These are phyloP conservation scores for Ramphastos sulfuratus DNA, from an alignment of 2,113 vertebrate species.

Conservation along the genomic window DNA sequence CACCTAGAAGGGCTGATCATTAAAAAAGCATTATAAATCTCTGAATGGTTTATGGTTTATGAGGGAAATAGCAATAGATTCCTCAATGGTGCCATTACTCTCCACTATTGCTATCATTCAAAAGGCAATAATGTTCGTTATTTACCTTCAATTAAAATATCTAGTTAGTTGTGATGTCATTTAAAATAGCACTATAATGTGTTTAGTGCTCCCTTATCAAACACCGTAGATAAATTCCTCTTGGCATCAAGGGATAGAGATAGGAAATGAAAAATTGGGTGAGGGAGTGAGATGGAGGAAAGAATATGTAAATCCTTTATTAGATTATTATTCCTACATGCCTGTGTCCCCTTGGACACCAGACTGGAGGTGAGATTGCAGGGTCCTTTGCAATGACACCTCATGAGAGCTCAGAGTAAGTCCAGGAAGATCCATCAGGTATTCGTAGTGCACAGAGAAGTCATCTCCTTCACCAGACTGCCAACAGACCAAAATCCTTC, in stretches of 20 bases:
- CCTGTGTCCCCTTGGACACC: not conserved
- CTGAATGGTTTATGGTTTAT: constrained; percentile 69
- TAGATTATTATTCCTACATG: not conserved
- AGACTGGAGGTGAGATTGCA: not conserved
- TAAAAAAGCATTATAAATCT: constrained; percentile 73
- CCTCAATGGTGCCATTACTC: constrained; percentile 66
- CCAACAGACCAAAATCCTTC: not conserved
- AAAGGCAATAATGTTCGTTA: constrained; percentile 71
- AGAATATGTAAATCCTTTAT: not conserved
- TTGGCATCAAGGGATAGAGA: constrained; percentile 37
- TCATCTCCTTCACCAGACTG: not conserved
- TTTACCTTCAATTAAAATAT: constrained; percentile 74
- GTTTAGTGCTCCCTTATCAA: constrained; percentile 66
- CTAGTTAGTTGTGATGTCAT: constrained; percentile 72
- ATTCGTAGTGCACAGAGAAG: not conserved
- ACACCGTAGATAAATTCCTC: constrained; percentile 56
- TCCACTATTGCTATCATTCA: constrained; percentile 67
- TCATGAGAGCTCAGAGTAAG: not conserved
- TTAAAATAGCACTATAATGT: constrained; percentile 65
- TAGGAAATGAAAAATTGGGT: constrained; percentile 45
- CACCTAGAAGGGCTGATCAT: constrained; percentile 59
- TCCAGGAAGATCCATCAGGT: not conserved
- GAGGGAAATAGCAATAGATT: constrained; percentile 67
- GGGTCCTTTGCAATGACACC: not conserved
- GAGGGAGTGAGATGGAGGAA: not conserved